Base-by-base conservation (phyloP, 2,888 invertebrate genomes). In the Papilio gigon region DNA sequence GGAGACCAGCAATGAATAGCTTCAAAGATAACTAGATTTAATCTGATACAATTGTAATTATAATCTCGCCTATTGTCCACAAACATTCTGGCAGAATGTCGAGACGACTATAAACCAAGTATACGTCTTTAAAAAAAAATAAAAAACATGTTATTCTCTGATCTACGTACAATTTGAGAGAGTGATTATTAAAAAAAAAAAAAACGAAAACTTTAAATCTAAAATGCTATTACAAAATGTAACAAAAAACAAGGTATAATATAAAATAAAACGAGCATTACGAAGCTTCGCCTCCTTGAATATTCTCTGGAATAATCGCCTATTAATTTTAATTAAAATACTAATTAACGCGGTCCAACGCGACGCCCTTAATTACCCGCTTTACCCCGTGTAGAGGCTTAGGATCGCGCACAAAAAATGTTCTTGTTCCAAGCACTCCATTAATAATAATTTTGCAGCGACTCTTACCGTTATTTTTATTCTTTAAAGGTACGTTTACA, bases 261-360 rank as follows among this genome's bases (percentile, higher is more conserved):
- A 79, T 77, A 77, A 76, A 78, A 81, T 80, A 79, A 68, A 67
- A 65, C 25, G 40, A 58, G 66, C 63, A 68, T 72, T 62, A 58
- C 30, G 35, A 11, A 61, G 44, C 56, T 12, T 20, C 56, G 80
- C 80, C 14, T 81, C 79, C 81, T 82, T 84, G 77, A 82, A 84
- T 82, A 81, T 80, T 80, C 71, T 72, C 78, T 70, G 75, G 74
- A 84, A 83, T 87, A 88, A 88, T 88, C 81, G 84, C 80, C 87
- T 83, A 89, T 89, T 88, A 88, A 89, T 89, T 85, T 87, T 85
- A 86, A 89, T 89, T 89, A 87, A 86, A 87, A 85, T 82, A 82
- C 86, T 88, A 87, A 89, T 89, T 87, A 88, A 86, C 83, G 80
- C 71, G 76, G 79, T 77, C 75, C 79, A 80, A 77, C 80, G 80